Evolutionary conservation across 2,888 invertebrate species (phyloP).

Genomic region (Sympetrum striolatum): DNA sequence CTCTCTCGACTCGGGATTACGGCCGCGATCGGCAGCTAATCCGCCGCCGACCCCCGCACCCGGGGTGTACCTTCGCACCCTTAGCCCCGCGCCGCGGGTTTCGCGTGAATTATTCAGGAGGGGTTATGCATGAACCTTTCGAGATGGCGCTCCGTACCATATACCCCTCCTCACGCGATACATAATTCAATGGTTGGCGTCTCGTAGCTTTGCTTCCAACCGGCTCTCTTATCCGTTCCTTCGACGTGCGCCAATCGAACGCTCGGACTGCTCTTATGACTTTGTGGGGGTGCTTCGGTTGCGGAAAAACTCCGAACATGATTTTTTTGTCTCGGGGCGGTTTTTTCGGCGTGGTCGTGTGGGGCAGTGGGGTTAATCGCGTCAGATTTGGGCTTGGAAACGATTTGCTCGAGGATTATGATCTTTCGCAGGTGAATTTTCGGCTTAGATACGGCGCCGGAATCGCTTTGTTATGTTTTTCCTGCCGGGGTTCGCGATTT

Average conservation of each 20-base stretch:
- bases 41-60: background rate
- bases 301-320: no score
- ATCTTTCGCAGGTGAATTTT: no score
- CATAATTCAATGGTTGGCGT: conserved; percentile 27
- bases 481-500: no score
- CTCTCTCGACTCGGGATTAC: background rate
- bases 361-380: no score
- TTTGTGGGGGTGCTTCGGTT: no score
- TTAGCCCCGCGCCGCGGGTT: background rate
- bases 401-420: no score
- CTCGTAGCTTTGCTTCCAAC: background rate
- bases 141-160: conserved; percentile 5
- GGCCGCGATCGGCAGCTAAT: background rate
- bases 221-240: background rate
- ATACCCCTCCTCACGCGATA: background rate
- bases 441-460: no score
- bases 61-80: background rate
- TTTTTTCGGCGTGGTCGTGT: no score
- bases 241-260: background rate
- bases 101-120: background rate
- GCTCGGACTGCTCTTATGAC: background rate
- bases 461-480: no score
- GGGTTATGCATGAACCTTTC: conserved; percentile 32
- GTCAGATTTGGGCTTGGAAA: no score
- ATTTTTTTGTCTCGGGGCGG: no score